Base-by-base conservation (phyloP, 2,113 vertebrate species). In the Periophthalmus modestus region DNA sequence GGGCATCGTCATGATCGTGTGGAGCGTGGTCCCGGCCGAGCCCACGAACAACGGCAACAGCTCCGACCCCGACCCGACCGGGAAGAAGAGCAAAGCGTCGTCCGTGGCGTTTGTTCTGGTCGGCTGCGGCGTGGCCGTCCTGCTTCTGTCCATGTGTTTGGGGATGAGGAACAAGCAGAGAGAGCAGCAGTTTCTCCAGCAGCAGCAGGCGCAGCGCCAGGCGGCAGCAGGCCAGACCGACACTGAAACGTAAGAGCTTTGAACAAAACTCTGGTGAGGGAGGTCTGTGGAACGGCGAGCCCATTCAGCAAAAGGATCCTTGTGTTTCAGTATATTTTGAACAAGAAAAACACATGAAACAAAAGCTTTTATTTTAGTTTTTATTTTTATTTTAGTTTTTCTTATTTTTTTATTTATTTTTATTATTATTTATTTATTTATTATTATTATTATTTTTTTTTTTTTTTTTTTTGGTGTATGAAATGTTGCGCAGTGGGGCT, bases 1-100 rank as follows among this genome's bases (percentile, higher is more conserved):
- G 0, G 97, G 98, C 21, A 89, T 98, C 47, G 96, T 99, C 81
- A 98, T 99, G 97, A 95, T 96, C 0, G 95, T 97, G 74, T 99
- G 98, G 98, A 98, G 96, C 72, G 89, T 97, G 11, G 95, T 98
- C 15, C 97, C 97, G 0, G 92, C 93, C 34, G 7, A 2, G 23
- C 1, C 36, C 0, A 34, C 71, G 39, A 0, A 70, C 0, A 96
- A 94, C 83, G 92, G 86, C 83, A 95, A 92, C 21, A 84, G 0
- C 85, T 84, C 0, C 0, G 72, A 23, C 2, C 66, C 46, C 0
- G 61, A 74, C 0, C n/a, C 16, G 1, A 19, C 12, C 0, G 46
- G 9, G 24, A 87, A 77, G 73, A 67, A 80, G 89, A 95, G 89
- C 74, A 96, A 96, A 71, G 95, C 95, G 0, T 98, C 97, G 19